These are phyloP conservation scores for Dicentrarchus labrax DNA, from an alignment of 2,113 vertebrate species.

Conservation along the genomic window DNA sequence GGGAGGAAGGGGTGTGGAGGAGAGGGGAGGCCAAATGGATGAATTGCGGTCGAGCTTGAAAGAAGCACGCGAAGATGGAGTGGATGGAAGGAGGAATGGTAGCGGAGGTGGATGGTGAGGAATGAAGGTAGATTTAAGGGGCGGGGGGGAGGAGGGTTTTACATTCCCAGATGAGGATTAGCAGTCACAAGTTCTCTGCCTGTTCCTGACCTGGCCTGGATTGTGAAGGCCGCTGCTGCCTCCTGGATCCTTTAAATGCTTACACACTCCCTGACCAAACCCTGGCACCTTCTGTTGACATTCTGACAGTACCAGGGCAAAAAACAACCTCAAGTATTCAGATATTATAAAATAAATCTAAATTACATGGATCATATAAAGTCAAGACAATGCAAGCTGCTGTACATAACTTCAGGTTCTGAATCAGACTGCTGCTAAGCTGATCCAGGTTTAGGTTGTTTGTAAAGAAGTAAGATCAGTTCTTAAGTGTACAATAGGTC, in stretches of 20 bases:
- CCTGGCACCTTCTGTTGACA: neutral
- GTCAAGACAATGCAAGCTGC: neutral
- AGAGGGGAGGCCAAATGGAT: too few species aligned
- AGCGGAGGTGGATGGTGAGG: conserved; percentile 13
- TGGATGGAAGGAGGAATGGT: conserved; percentile 6
- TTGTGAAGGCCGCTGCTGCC: conserved; percentile 11
- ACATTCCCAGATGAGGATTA: conserved; percentile 75
- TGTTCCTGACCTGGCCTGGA: conserved; percentile 51
- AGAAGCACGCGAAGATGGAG: neutral
- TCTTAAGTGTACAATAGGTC: too few species aligned
- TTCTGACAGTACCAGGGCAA: conserved; percentile 17
- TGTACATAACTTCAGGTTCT: too few species aligned
- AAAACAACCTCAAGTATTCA: neutral
- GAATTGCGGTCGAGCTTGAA: neutral
- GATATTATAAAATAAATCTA: neutral
- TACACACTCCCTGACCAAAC: too few species aligned
- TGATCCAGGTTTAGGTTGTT: too few species aligned
- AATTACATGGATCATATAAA: neutral
- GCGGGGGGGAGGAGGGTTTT: conserved; percentile 1
- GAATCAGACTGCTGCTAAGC: too few species aligned
- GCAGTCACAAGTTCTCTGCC: conserved; percentile 72
- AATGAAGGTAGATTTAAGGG: conserved; percentile 30
- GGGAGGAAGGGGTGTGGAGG: too few species aligned
- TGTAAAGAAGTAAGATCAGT: too few species aligned
- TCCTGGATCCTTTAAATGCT: neutral